A percentile compares a stretch with the other conserved stretches of the same genome.
Conservation (phyloP, 2,888 invertebrate species). For the Eulithis prunata region DNA sequence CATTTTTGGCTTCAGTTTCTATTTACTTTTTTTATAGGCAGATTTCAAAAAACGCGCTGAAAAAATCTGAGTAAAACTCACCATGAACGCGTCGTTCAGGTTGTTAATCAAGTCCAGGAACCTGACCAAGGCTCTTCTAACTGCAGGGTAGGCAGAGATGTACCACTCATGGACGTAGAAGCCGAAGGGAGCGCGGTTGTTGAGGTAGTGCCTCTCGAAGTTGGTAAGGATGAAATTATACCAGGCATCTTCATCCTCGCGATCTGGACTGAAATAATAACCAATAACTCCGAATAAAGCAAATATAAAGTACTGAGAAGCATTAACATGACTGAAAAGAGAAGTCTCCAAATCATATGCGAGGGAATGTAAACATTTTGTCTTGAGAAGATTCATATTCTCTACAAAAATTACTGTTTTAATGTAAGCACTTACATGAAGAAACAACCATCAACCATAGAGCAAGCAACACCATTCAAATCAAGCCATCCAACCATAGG, state of each 20-base stretch:
- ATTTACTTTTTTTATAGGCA: too few species aligned
- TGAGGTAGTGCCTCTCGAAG: constrained; percentile 86
- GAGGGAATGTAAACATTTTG: too few species aligned
- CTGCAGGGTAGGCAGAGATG: constrained; percentile 61
- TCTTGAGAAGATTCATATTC: too few species aligned
- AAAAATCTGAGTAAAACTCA: constrained; percentile 47
- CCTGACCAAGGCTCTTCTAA: constrained; percentile 77
- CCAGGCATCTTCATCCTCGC: constrained; percentile 73
- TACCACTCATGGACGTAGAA: constrained; percentile 88
- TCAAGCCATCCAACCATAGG: constrained; percentile 86
- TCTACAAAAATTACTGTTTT: too few species aligned
- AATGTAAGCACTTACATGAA: constrained; percentile 61
- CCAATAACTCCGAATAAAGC: too few species aligned
- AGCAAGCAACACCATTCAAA: constrained; percentile 73
- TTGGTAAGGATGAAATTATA: constrained; percentile 85
- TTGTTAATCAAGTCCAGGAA: constrained; percentile 83
- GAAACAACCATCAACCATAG: constrained; percentile 84
- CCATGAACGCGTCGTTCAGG: constrained; percentile 85
- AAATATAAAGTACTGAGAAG: too few species aligned
- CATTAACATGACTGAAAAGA: too few species aligned
- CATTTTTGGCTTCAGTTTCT: too few species aligned
- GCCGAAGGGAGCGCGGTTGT: constrained; percentile 87
- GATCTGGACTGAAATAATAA: constrained; percentile 51
- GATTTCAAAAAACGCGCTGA: not conserved
- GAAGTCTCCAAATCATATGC: too few species aligned